phyloP scores from a whole-genome alignment of 2,888 invertebrate genomes.

The Rhorus exstirpatorius region DNA sequence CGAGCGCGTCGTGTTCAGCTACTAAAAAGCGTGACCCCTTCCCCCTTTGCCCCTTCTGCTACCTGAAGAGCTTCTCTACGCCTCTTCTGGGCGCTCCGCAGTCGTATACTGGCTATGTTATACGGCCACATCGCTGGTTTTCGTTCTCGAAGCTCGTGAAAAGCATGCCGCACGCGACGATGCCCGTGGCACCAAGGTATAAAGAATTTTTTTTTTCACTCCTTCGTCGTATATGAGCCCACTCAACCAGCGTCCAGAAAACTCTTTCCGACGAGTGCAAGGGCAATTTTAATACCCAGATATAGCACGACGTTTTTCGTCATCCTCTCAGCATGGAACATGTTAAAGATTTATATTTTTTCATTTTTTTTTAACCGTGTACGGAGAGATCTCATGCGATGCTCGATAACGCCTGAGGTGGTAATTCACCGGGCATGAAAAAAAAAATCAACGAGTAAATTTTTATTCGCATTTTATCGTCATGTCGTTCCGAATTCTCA shows the following conservation, averaged over 20 bases:
- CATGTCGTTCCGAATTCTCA: constrained; percentile 8
- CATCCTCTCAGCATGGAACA: constrained; percentile 29
- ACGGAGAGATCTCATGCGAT: constrained; percentile 25
- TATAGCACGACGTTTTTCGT: constrained; percentile 21
- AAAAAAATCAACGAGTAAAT: constrained; percentile 44
- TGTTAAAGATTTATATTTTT: constrained; percentile 55
- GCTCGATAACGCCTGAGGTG: constrained; percentile 63
- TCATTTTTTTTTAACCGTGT: constrained; percentile 13
- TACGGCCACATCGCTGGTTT: constrained; percentile 24
- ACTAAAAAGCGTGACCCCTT: constrained; percentile 62
- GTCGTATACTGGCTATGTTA: constrained; percentile 5
- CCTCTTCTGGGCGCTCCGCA: constrained; percentile 27
- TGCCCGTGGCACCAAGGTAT: constrained; percentile 42
- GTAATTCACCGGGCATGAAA: constrained; percentile 53
- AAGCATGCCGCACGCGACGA: constrained; percentile 63
- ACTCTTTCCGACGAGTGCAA: constrained; percentile 53
- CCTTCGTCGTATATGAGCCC: constrained; percentile 52
- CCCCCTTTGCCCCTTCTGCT: constrained; percentile 5
- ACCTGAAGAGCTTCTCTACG: constrained; percentile 55
- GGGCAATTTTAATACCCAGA: constrained; percentile 66
- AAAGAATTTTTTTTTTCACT: constrained; percentile 51
- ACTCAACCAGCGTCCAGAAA: constrained; percentile 64
- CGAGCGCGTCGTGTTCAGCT: constrained; percentile 75
- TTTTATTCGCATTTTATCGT: constrained; percentile 20
- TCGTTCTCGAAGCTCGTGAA: constrained; percentile 48